A percentile compares a stretch with the other conserved stretches of the same genome.
phyloP scores from a whole-genome alignment of 2,888 invertebrate species.

The Macaria notata region DNA sequence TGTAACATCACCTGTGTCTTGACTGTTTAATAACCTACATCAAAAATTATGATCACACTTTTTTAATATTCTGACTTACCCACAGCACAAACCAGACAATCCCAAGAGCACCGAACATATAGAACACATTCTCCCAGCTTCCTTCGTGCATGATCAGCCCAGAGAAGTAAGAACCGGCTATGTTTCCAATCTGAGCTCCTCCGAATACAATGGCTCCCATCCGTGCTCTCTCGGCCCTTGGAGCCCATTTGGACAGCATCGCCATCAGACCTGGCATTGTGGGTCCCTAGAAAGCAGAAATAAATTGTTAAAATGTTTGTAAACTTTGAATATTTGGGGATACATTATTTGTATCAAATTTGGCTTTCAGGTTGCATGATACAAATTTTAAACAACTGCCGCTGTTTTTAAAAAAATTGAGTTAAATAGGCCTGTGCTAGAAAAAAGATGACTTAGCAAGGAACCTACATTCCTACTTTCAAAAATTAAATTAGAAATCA shows the following conservation, averaged over 20 bases:
- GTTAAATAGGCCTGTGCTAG: no score
- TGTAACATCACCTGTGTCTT: no score
- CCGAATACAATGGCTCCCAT: conserved; percentile 83
- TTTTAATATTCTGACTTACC: conserved; percentile 46
- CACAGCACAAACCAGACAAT: conserved; percentile 78
- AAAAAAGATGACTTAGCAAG: no score
- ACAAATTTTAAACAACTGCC: no score
- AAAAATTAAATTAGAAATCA: no score
- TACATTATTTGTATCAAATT: no score
- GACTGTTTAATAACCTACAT: no score
- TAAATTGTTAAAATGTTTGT: neutral
- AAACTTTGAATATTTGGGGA: no score
- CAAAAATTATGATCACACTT: no score
- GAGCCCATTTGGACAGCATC: conserved; percentile 84
- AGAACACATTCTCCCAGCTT: conserved; percentile 83
- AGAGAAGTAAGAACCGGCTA: conserved; percentile 77
- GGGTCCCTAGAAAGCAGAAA: conserved; percentile 69
- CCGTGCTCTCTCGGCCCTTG: conserved; percentile 79
- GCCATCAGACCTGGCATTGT: conserved; percentile 85
- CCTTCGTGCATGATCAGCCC: conserved; percentile 76
- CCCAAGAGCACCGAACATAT: conserved; percentile 79
- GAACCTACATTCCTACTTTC: no score
- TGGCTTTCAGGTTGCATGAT: no score
- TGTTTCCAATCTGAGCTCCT: conserved; percentile 81
- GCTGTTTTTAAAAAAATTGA: no score